A percentile compares a stretch with the other conserved stretches of the same genome.
These are phyloP conservation scores for Aphidius gifuensis DNA, from an alignment of 1,140 invertebrate genomes.

Conservation along the genomic window DNA sequence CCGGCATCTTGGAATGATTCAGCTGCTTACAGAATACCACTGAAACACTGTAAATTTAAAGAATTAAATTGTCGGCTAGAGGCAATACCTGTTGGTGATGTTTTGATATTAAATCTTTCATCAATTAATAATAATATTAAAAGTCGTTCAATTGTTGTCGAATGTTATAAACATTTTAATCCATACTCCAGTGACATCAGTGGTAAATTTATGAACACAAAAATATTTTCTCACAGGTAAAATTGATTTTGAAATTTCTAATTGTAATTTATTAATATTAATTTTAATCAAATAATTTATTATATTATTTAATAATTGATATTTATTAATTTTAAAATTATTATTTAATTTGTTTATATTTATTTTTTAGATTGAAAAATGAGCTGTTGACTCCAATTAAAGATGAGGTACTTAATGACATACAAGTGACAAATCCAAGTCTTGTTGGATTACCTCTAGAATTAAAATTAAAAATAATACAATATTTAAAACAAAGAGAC, in stretches of 20 bases:
- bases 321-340: neutral
- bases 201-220: constrained; percentile 36
- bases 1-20: constrained; percentile 6
- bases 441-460: constrained; percentile 37
- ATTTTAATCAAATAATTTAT: neutral
- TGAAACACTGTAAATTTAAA: constrained; percentile 19
- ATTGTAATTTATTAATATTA: neutral
- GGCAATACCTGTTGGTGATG: constrained; percentile 34
- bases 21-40: constrained; percentile 30
- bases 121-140: constrained; percentile 11
- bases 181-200: constrained; percentile 28
- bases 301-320: too few relatives aligned
- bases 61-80: constrained; percentile 33
- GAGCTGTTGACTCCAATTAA: constrained; percentile 32
- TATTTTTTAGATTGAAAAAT: constrained; percentile 38
- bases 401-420: constrained; percentile 31
- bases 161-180: constrained; percentile 37
- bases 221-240: constrained; percentile 39
- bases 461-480: constrained; percentile 28
- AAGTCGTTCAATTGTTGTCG: constrained; percentile 25
- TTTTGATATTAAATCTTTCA: constrained; percentile 35
- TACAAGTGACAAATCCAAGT: constrained; percentile 33
- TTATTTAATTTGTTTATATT: neutral
- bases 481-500: constrained; percentile 17
- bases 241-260: neutral